Percentiles rank a stretch among this genome's conserved stretches.
Conservation (phyloP, 2,113 vertebrate genomes). For the Galemys pyrenaicus region DNA sequence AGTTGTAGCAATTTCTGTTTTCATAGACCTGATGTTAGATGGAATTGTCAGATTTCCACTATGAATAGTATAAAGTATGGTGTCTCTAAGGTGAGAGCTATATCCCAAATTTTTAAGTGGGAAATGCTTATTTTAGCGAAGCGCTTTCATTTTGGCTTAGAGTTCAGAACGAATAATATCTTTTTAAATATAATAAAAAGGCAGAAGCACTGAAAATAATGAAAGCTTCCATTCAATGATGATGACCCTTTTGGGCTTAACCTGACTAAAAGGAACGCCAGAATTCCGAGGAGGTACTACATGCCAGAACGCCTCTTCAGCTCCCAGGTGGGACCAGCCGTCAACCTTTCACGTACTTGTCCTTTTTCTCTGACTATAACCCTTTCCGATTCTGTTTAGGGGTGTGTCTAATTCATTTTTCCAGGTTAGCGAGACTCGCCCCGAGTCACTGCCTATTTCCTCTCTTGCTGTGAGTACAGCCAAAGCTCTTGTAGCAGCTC, state of each 20-base stretch:
- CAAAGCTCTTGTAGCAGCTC: constrained; percentile 75
- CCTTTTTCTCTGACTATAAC: constrained; percentile 70
- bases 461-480: constrained; percentile 82
- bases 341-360: constrained; percentile 73
- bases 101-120: constrained; percentile 41
- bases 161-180: constrained; percentile 7
- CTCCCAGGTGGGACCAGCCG: constrained; percentile 61
- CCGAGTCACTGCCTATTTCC: constrained; percentile 83
- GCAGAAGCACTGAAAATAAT: constrained; percentile 43
- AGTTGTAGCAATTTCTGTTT: constrained; percentile 76
- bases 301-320: constrained; percentile 56
- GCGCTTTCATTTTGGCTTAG: constrained; percentile 63
- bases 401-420: constrained; percentile 86
- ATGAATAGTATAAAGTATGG: constrained; percentile 60
- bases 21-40: constrained; percentile 67
- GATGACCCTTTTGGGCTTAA: not conserved
- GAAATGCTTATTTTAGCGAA: constrained; percentile 52
- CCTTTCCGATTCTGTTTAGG: constrained; percentile 79
- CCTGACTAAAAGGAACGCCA: constrained; percentile 48
- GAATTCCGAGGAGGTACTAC: not conserved
- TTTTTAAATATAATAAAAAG: constrained; percentile 25
- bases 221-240: not conserved
- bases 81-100: constrained; percentile 62
- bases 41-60: constrained; percentile 47
- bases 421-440: constrained; percentile 80